phyloP scores from a whole-genome alignment of 2,113 vertebrate genomes.

The Nicator chloris region DNA sequence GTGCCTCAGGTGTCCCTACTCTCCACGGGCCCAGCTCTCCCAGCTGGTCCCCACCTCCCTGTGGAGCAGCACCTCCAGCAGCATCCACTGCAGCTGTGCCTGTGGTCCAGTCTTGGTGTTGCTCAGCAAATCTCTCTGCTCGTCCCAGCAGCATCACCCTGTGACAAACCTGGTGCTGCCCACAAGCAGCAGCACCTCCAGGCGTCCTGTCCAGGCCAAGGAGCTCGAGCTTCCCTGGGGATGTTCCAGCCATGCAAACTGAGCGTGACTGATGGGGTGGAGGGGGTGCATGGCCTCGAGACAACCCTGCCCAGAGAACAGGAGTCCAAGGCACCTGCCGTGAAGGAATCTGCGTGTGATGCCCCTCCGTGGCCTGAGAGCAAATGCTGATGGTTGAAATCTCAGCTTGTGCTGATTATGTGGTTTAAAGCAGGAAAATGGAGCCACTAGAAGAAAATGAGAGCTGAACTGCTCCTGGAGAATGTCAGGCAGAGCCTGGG shows the following conservation, averaged over 20 bases:
- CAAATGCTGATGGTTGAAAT: background rate
- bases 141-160: background rate
- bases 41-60: background rate
- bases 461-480: background rate
- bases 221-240: background rate
- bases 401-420: background rate
- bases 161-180: background rate
- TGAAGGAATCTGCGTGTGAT: accelerated
- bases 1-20: background rate
- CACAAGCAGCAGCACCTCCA: background rate
- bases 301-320: background rate
- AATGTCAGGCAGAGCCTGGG: background rate
- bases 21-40: background rate
- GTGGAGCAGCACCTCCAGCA: background rate
- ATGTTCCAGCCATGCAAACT: background rate
- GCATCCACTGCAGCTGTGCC: background rate
- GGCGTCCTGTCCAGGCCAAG: background rate
- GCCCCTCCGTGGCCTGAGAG: background rate
- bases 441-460: background rate
- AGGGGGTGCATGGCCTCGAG: background rate
- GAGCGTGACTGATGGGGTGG: background rate
- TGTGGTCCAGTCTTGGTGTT: background rate
- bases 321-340: background rate
- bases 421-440: background rate
- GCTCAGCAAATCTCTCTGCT: background rate